Evolutionary conservation across 2,888 invertebrate genomes (phyloP).

Genomic region (Julus scandinavius): DNA sequence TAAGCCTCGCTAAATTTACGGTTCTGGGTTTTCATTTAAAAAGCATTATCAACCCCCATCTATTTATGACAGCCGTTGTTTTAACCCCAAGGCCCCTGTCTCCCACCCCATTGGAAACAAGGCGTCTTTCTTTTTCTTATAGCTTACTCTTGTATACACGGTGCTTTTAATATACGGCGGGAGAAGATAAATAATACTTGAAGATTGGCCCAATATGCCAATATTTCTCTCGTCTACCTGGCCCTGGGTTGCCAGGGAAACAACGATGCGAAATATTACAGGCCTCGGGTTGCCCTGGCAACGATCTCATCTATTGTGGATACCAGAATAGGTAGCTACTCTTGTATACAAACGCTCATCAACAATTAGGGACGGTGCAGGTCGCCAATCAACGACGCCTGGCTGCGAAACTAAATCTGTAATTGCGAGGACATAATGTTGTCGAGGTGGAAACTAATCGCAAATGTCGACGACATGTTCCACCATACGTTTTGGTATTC

Average conservation of each 20-base stretch:
- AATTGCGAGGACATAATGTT: too few species aligned
- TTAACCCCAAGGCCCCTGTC: neutral
- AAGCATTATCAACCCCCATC: constrained; percentile 27
- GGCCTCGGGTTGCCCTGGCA: neutral
- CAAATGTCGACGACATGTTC: too few species aligned
- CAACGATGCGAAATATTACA: neutral
- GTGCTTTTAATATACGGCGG: neutral
- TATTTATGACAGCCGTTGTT: neutral
- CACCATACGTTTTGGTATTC: too few species aligned
- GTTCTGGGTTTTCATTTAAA: constrained; percentile 9
- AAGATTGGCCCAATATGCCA: constrained; percentile 38
- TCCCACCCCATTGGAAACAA: neutral
- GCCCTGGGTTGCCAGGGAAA: neutral
- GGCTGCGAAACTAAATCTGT: too few species aligned
- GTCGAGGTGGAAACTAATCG: too few species aligned
- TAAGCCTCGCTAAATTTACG: neutral
- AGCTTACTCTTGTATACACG: neutral
- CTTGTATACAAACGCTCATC: constrained; percentile 3
- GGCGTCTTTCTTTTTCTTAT: neutral
- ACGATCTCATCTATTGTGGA: constrained; percentile 13
- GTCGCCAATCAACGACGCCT: neutral
- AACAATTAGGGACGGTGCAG: neutral
- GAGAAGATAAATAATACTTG: constrained; percentile 22
- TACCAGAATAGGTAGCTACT: constrained; percentile 6
- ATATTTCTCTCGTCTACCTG: neutral